Percentiles rank a stretch among this genome's conserved stretches.
Evolutionary conservation across 2,888 invertebrate genomes (phyloP).

Genomic region (Salpingus planirostris): DNA sequence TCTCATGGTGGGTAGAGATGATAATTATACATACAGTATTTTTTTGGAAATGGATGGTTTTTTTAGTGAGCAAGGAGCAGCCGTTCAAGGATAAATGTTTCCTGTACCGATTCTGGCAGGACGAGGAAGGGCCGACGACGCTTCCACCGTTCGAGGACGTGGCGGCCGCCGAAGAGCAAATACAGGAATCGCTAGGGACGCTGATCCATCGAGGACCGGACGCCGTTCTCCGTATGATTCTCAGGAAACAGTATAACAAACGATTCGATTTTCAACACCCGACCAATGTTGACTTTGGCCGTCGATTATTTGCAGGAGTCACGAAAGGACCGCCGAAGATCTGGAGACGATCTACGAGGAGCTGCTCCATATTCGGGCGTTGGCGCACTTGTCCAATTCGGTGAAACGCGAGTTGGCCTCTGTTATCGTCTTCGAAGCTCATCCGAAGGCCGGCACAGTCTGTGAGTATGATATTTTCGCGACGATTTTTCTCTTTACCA

Average conservation of each 20-base stretch:
- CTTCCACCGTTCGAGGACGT: constrained; percentile 51
- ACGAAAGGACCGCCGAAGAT: constrained; percentile 69
- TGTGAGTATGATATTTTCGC: no score
- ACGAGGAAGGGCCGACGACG: constrained; percentile 53
- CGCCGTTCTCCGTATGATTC: constrained; percentile 69
- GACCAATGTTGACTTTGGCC: background rate
- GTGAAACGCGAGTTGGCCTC: constrained; percentile 72
- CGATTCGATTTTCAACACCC: no score
- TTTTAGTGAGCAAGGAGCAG: constrained; percentile 63
- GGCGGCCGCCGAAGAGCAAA: constrained; percentile 58
- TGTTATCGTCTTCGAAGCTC: constrained; percentile 72
- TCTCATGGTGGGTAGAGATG: constrained; percentile 53
- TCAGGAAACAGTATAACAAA: constrained; percentile 58
- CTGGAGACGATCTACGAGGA: constrained; percentile 77
- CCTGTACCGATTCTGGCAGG: constrained; percentile 71
- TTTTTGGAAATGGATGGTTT: constrained; percentile 1
- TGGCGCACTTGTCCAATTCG: constrained; percentile 71
- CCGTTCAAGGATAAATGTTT: constrained; percentile 76
- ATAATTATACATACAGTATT: no score
- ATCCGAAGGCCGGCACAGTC: constrained; percentile 65
- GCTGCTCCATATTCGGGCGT: constrained; percentile 68
- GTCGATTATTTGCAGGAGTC: constrained; percentile 46
- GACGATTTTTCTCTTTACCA: no score
- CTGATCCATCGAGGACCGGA: constrained; percentile 68
- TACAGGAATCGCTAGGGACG: constrained; percentile 56